Conservation (phyloP, 2,888 invertebrate genomes). For the Spilosoma lubricipeda region DNA sequence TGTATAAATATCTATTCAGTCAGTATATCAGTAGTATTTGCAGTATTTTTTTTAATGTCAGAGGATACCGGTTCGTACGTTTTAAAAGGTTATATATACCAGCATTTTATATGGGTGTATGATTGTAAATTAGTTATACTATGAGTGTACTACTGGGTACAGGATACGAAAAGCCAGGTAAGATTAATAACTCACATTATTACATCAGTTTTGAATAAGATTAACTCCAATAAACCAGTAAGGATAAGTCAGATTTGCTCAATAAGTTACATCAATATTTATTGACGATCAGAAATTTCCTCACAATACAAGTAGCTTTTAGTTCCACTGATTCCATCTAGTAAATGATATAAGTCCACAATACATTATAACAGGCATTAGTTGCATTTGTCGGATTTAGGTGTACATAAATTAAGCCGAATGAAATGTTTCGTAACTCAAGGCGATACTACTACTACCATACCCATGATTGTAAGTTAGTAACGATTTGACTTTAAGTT, state of each 20-base stretch:
- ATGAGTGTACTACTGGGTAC: no score
- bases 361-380: conserved; percentile 32
- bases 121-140: no score
- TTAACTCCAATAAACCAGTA: conserved; percentile 51
- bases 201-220: conserved; percentile 10
- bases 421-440: not conserved
- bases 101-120: not conserved
- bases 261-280: conserved; percentile 46
- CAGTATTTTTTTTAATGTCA: not conserved
- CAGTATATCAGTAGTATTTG: no score
- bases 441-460: not conserved
- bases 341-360: conserved; percentile 36
- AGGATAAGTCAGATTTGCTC: conserved; percentile 43
- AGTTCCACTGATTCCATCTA: conserved; percentile 41
- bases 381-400: conserved; percentile 47
- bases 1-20: not conserved
- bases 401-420: conserved; percentile 37
- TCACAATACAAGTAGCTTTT: conserved; percentile 34
- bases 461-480: not conserved
- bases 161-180: not conserved
- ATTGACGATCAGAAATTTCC: conserved; percentile 38
- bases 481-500: not conserved
- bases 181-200: conserved; percentile 5
- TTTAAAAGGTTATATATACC: no score
- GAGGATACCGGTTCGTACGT: no score